Conservation (phyloP, 2,113 vertebrate genomes). For the Dasyornis broadbenti region DNA sequence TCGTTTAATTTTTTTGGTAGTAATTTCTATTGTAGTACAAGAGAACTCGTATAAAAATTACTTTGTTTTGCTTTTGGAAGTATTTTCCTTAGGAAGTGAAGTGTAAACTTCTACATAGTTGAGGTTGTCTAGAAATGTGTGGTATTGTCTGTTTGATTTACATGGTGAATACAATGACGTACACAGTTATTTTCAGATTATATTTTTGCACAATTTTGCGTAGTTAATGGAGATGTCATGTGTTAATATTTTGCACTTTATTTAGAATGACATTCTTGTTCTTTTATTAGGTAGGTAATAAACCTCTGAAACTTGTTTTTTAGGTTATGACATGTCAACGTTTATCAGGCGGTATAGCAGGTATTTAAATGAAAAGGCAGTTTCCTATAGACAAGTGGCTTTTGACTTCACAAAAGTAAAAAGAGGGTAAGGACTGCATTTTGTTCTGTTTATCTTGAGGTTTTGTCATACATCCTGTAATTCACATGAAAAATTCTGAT, state of each 20-base stretch:
- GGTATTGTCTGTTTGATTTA: not conserved
- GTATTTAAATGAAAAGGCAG: slow-evolving; percentile 96
- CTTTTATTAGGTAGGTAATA: not conserved
- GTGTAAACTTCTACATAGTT: not conserved
- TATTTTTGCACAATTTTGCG: not conserved
- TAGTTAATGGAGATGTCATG: not conserved
- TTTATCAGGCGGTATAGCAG: slow-evolving; percentile 97
- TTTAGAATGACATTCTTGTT: not conserved
- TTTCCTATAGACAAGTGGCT: slow-evolving; percentile 98
- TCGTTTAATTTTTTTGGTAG: not conserved
- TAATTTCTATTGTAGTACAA: not conserved
- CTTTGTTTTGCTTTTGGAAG: not conserved
- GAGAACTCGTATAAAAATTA: not conserved
- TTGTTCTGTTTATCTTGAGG: not conserved
- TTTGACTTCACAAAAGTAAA: slow-evolving; percentile 99
- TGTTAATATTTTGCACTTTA: not conserved
- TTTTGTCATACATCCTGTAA: not conserved
- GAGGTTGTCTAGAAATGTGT: not conserved
- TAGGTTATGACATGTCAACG: slow-evolving; percentile 98
- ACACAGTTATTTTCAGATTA: fast-evolving
- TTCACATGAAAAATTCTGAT: not conserved
- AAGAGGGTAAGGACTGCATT: slow-evolving; percentile 85
- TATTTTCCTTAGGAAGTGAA: not conserved
- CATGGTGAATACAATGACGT: fast-evolving
- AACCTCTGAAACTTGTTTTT: slow-evolving; percentile 26